Percentiles rank a stretch among this genome's conserved stretches.
These are phyloP conservation scores for Hucho hucho DNA, from an alignment of 2,113 vertebrate genomes.

Conservation along the genomic window DNA sequence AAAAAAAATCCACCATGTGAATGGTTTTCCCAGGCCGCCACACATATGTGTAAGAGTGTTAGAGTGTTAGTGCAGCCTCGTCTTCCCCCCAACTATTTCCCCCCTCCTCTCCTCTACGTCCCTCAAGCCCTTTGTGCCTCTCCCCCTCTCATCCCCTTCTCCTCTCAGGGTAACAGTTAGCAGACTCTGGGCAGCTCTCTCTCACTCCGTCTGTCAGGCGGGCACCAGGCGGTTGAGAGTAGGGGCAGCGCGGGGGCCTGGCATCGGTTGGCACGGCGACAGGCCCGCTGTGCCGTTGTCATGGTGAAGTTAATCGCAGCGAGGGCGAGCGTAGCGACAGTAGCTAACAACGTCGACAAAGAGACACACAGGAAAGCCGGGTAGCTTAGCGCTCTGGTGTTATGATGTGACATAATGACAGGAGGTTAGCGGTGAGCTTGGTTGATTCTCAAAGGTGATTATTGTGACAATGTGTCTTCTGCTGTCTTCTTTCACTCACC, in stretches of 20 bases:
- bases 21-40: too few species aligned
- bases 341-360: conserved; percentile 19
- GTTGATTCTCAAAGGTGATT: too few species aligned
- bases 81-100: conserved; percentile 46
- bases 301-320: conserved; percentile 50
- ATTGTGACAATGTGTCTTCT: too few species aligned
- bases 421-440: too few species aligned
- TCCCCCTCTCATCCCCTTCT: conserved; percentile 48
- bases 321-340: conserved; percentile 5
- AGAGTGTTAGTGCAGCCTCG: conserved; percentile 73
- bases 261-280: conserved; percentile 44
- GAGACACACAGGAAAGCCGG: conserved; percentile 9
- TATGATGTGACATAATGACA: too few species aligned
- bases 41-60: conserved; percentile 73
- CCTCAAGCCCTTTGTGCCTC: conserved; percentile 60
- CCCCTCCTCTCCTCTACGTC: conserved; percentile 42
- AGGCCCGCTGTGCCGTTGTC: conserved; percentile 44
- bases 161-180: conserved; percentile 41
- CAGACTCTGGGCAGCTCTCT: conserved; percentile 29
- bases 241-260: conserved; percentile 38
- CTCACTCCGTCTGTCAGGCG: conserved; percentile 32
- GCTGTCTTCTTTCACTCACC: too few species aligned
- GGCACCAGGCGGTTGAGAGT: conserved; percentile 32
- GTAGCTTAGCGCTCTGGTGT: too few species aligned
- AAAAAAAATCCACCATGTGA: too few species aligned